Percentiles rank a stretch among this genome's conserved stretches.
These are phyloP conservation scores for Malthinus seriepunctatus DNA, from an alignment of 2,888 invertebrate species.

Conservation along the genomic window DNA sequence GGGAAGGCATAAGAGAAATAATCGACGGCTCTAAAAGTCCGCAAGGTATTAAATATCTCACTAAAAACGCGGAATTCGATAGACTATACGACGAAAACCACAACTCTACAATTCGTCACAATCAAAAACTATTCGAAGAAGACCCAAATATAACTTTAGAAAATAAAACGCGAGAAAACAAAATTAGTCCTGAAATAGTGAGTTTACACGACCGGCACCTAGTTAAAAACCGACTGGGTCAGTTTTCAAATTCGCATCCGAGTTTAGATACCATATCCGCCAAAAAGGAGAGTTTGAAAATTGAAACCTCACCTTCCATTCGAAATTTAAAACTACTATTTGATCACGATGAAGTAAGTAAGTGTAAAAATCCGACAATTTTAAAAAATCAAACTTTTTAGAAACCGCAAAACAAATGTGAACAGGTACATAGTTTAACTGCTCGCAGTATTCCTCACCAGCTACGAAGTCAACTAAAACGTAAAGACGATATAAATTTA, in stretches of 20 bases:
- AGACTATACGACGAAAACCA: slow-evolving; percentile 26
- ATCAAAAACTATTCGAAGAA: not conserved
- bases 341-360: not conserved
- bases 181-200: slow-evolving; percentile 34
- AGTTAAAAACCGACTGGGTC: slow-evolving; percentile 41
- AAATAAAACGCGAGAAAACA: not conserved
- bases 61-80: slow-evolving; percentile 7
- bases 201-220: slow-evolving; percentile 40
- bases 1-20: slow-evolving; percentile 32
- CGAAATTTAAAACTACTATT: not conserved
- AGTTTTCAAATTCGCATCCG: slow-evolving; percentile 43
- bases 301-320: not conserved
- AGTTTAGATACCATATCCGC: slow-evolving; percentile 32
- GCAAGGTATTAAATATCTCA: slow-evolving; percentile 18
- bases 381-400: slow-evolving; percentile 23
- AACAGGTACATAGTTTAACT: slow-evolving; percentile 73
- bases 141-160: not conserved
- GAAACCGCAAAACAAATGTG: slow-evolving; percentile 22
- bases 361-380: not conserved
- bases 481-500: not conserved
- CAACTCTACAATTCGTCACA: slow-evolving; percentile 6
- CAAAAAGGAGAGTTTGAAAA: slow-evolving; percentile 1
- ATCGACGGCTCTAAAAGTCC: slow-evolving; percentile 24
- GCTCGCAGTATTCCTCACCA: slow-evolving; percentile 78
- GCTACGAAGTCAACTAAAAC: slow-evolving; percentile 68